A percentile compares a stretch with the other conserved stretches of the same genome.
Conservation (phyloP, 2,797 vertebrate species). For the Amazona finschi region DNA sequence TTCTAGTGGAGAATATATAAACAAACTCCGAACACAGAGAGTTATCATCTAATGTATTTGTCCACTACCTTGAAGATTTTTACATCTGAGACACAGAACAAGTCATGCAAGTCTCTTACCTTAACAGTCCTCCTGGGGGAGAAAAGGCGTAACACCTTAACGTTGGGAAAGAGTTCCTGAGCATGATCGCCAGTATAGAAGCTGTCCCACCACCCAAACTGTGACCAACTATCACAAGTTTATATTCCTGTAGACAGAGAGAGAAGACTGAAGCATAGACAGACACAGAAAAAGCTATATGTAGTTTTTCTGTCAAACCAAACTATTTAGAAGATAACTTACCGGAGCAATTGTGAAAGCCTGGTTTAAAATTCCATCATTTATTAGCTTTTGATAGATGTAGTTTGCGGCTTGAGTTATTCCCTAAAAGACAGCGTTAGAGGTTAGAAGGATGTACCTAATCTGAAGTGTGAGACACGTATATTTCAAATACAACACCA, state of each 20-base stretch:
- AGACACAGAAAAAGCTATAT: background rate
- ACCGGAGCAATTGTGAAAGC: constrained; percentile 92
- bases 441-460: background rate
- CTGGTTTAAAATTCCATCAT: constrained; percentile 93
- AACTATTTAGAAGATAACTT: constrained; percentile 60
- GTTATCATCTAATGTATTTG: background rate
- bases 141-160: constrained; percentile 91
- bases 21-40: background rate
- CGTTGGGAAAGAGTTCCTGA: constrained; percentile 82
- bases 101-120: constrained; percentile 72
- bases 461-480: background rate
- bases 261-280: background rate
- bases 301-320: background rate
- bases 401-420: constrained; percentile 92
- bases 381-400: constrained; percentile 86
- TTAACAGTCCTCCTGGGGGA: constrained; percentile 93
- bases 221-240: constrained; percentile 91
- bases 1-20: background rate
- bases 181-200: constrained; percentile 83
- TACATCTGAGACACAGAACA: background rate
- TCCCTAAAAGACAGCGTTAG: constrained; percentile 78
- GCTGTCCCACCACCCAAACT: constrained; percentile 93
- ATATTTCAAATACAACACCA: background rate
- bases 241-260: constrained; percentile 85
- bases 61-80: background rate